phyloP scores from a whole-genome alignment of 2,797 vertebrate species.

The Onychomys leucogaster region DNA sequence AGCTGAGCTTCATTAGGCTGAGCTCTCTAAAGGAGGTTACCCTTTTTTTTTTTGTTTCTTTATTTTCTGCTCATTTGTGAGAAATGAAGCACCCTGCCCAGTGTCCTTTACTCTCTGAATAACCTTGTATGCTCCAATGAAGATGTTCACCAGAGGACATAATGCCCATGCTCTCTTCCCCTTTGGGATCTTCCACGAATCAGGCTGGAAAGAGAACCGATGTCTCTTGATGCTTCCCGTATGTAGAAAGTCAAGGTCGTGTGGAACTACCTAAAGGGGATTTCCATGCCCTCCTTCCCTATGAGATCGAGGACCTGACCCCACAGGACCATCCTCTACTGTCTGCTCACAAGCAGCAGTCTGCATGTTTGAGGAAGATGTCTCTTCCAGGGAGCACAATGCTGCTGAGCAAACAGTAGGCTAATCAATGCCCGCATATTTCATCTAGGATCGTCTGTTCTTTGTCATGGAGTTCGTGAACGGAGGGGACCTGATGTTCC shows the following conservation, averaged over 20 bases:
- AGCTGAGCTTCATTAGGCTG: neutral
- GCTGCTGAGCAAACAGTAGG: neutral
- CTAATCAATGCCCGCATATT: neutral
- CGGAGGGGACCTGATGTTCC: slow-evolving; percentile 98
- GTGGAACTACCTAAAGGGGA: neutral
- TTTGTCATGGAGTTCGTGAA: slow-evolving; percentile 99
- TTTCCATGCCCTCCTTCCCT: neutral
- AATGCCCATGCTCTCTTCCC: neutral
- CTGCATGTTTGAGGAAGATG: neutral
- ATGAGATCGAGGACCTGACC: neutral
- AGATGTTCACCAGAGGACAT: neutral
- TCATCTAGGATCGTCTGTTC: slow-evolving; percentile 92
- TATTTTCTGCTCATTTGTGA: neutral
- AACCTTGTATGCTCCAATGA: neutral
- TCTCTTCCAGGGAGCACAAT: neutral
- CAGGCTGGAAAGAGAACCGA: neutral
- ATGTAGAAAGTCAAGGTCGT: neutral
- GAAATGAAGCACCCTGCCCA: neutral
- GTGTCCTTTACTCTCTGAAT: neutral
- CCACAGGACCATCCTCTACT: neutral
- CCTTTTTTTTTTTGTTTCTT: neutral
- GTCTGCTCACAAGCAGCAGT: neutral
- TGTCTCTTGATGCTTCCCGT: neutral
- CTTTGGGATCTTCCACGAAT: neutral
- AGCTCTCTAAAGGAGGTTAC: neutral